These are phyloP conservation scores for Alligator mississippiensis DNA, from an alignment of 2,113 vertebrate genomes.

Conservation along the genomic window DNA sequence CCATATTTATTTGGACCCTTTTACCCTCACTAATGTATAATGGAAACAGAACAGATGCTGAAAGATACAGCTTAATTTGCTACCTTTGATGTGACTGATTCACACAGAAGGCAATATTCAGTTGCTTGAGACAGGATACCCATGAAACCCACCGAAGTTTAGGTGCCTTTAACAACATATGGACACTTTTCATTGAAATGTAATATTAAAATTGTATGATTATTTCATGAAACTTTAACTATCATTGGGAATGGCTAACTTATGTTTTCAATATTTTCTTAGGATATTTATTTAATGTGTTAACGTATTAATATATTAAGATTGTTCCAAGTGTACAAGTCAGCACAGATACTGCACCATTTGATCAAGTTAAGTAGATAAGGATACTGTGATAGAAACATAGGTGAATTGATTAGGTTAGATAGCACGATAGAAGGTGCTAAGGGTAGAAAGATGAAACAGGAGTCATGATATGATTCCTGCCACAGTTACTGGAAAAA, in stretches of 20 bases:
- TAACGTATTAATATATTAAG: constrained; percentile 71
- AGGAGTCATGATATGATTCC: no score
- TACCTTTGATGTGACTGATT: not conserved
- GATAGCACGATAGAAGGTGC: constrained; percentile 43
- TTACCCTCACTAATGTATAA: not conserved
- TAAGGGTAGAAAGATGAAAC: not conserved
- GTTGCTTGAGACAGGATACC: not conserved
- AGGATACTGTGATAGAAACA: constrained; percentile 37
- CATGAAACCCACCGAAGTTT: constrained; percentile 21
- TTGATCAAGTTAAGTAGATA: constrained; percentile 49
- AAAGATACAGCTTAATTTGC: constrained; percentile 3
- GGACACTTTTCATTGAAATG: constrained; percentile 50
- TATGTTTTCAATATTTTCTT: constrained; percentile 66
- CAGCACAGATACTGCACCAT: not conserved
- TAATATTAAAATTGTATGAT: constrained; percentile 71
- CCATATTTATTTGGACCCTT: not conserved
- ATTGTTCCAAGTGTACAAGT: constrained; percentile 17
- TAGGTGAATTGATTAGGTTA: constrained; percentile 19
- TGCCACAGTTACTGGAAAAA: not conserved
- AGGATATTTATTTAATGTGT: constrained; percentile 65
- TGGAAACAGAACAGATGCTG: not conserved
- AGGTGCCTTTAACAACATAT: constrained; percentile 50
- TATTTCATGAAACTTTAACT: constrained; percentile 75
- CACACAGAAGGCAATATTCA: not conserved
- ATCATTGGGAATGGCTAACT: constrained; percentile 65